Conservation (phyloP, 30 jellyfish, hydroid and myxozoan genomes). For the Hydra vulgaris region DNA sequence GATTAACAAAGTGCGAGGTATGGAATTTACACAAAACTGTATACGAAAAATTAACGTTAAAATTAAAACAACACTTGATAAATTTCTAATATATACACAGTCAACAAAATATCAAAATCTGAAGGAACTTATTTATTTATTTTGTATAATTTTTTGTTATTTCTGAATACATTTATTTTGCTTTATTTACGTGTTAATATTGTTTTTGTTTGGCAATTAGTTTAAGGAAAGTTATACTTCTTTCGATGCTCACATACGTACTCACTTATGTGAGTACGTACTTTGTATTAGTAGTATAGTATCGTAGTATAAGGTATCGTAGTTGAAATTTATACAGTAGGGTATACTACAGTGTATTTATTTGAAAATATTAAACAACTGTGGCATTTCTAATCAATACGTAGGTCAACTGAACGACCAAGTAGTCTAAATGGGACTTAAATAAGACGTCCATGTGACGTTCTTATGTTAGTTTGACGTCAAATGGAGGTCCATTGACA, state of each 20-base stretch:
- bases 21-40: background rate
- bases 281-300: background rate
- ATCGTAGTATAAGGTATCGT: no score
- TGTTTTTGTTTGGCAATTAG: background rate
- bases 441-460: background rate
- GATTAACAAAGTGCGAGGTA: background rate
- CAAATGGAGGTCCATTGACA: background rate
- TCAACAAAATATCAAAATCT: background rate
- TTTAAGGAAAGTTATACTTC: background rate
- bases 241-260: no score
- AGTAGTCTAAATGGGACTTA: background rate
- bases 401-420: background rate
- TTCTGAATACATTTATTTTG: background rate
- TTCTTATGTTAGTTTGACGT: background rate
- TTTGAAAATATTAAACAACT: background rate
- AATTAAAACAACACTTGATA: background rate
- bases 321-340: background rate
- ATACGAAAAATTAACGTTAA: background rate
- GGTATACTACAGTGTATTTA: background rate
- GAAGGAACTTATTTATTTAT: background rate
- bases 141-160: background rate
- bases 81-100: background rate
- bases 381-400: background rate
- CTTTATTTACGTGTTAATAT: background rate
- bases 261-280: background rate